Evolutionary conservation across 53 echinoderm and acorn worm genomes (phyloP).

Genomic region (Echinarachnius parma): DNA sequence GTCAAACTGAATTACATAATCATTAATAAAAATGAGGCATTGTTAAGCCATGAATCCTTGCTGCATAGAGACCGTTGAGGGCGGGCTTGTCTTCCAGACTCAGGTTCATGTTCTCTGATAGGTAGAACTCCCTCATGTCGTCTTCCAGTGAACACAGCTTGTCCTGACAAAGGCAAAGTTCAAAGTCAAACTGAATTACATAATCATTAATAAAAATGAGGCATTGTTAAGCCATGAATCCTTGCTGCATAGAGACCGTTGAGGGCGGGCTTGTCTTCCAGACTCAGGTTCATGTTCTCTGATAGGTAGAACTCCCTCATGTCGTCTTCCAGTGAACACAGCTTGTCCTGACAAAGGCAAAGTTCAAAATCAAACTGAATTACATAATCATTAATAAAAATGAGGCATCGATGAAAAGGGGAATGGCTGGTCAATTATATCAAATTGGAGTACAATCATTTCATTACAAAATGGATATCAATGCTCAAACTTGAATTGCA

Average conservation of each 20-base stretch:
- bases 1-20: no score
- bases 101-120: conserved; percentile 2
- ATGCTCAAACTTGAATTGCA: no score
- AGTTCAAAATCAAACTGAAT: no score
- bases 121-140: conserved; percentile 47
- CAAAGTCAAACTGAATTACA: no score
- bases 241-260: conserved; percentile 47
- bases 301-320: conserved; percentile 46
- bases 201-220: no score
- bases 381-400: no score
- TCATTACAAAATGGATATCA: no score
- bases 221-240: neutral
- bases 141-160: conserved; percentile 38
- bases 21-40: no score
- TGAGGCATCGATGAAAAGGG: no score
- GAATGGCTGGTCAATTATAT: no score
- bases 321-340: conserved; percentile 36
- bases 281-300: conserved; percentile 1
- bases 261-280: conserved; percentile 24
- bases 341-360: conserved; percentile 26
- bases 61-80: conserved; percentile 44
- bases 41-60: conserved; percentile 6
- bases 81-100: conserved; percentile 19
- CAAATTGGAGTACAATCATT: no score
- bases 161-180: conserved; percentile 16